A percentile compares a stretch with the other conserved stretches of the same genome.
Evolutionary conservation across 1,140 invertebrate species (phyloP).

Genomic region (Chlorops oryzae): DNA sequence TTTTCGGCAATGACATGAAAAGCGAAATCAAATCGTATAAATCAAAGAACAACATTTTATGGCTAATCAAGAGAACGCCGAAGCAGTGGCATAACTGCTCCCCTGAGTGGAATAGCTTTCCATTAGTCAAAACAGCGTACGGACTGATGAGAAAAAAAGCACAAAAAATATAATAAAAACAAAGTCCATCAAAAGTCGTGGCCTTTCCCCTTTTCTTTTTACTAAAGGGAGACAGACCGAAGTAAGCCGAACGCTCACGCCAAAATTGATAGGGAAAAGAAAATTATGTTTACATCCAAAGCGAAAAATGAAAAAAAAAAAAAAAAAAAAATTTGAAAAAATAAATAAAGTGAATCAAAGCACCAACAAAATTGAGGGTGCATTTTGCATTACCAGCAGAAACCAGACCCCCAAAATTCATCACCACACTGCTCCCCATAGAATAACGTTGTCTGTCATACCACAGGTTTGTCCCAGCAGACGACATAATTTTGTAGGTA

Average conservation of each 20-base stretch:
- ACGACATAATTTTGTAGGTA: no score
- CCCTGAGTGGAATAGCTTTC: neutral
- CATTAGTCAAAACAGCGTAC: neutral
- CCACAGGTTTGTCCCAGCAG: no score
- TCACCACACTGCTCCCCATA: no score
- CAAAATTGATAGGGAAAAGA: no score
- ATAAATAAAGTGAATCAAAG: neutral
- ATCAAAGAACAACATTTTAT: constrained; percentile 10
- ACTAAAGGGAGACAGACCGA: no score
- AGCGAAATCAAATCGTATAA: constrained; percentile 2
- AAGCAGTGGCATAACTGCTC: neutral
- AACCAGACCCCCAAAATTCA: neutral
- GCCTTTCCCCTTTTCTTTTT: no score
- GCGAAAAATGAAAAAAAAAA: constrained; percentile 2
- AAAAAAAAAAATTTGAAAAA: neutral
- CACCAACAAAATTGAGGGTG: neutral
- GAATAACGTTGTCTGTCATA: no score
- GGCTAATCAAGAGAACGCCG: constrained; percentile 7
- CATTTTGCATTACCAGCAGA: neutral
- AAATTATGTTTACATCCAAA: no score
- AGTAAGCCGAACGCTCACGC: no score
- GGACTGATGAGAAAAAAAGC: no score
- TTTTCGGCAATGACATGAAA: neutral
- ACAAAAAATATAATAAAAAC: no score
- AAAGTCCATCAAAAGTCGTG: no score